These are phyloP conservation scores for Dasysyrphus albostriatus DNA, from an alignment of 2,888 invertebrate species.

Conservation along the genomic window DNA sequence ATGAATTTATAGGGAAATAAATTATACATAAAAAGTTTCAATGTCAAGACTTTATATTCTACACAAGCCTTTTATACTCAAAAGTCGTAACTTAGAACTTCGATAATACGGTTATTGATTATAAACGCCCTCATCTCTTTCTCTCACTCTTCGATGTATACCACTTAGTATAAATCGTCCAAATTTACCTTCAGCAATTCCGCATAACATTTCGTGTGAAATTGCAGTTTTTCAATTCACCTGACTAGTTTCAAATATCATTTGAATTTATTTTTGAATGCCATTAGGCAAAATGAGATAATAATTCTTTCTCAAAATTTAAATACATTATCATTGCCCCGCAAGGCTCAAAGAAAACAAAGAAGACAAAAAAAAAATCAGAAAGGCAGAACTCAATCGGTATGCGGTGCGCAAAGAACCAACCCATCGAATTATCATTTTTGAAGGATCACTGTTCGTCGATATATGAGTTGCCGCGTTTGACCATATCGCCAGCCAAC, in stretches of 20 bases:
- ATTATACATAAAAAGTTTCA: no score
- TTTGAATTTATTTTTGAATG: conserved; percentile 72
- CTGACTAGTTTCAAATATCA: conserved; percentile 66
- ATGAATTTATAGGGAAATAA: no score
- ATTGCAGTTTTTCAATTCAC: conserved; percentile 56
- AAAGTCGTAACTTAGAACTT: neutral
- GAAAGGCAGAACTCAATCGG: conserved; percentile 40
- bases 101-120: conserved; percentile 5
- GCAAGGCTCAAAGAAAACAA: conserved; percentile 14
- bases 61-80: neutral
- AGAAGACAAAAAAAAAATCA: neutral
- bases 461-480: conserved; percentile 79
- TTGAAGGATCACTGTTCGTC: conserved; percentile 68
- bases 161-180: neutral
- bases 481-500: conserved; percentile 77
- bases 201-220: conserved; percentile 59
- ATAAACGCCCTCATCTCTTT: neutral
- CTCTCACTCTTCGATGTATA: neutral
- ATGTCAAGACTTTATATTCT: neutral
- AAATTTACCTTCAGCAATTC: conserved; percentile 1
- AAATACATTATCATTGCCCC: conserved; percentile 64
- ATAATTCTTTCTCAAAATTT: conserved; percentile 70
- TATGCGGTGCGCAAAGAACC: conserved; percentile 14
- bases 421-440: conserved; percentile 71
- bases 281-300: conserved; percentile 76